phyloP scores from a whole-genome alignment of 2,888 invertebrate species.

The Tetragnatha montana region DNA sequence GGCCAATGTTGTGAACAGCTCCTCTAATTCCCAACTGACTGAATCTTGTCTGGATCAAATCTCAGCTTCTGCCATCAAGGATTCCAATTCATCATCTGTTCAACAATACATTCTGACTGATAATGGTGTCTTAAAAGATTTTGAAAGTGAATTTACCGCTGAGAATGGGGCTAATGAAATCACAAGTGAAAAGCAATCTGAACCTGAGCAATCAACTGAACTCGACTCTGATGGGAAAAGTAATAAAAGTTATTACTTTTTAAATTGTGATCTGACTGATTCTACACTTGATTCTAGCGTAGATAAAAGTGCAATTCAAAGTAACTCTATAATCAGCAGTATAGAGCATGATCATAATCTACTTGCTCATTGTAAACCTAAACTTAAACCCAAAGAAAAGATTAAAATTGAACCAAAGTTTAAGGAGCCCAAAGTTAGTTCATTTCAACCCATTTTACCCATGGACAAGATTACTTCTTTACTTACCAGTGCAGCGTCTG shows the following conservation, averaged over 20 bases:
- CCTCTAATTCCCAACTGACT: not conserved
- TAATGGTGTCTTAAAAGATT: conserved; percentile 25
- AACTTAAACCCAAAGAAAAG: not conserved
- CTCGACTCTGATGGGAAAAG: not conserved
- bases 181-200: not conserved
- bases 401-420: not conserved
- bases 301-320: conserved; percentile 1
- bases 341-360: conserved; percentile 49
- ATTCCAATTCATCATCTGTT: not conserved
- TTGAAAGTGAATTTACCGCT: conserved; percentile 1
- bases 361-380: conserved; percentile 23
- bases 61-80: not conserved
- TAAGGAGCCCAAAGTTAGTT: not conserved
- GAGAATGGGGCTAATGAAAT: conserved; percentile 4
- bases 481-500: conserved; percentile 15
- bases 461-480: conserved; percentile 17
- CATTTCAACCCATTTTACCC: conserved; percentile 41
- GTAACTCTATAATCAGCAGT: conserved; percentile 24
- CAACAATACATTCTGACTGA: conserved; percentile 17
- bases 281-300: conserved; percentile 12
- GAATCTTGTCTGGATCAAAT: not conserved
- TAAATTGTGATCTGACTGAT: conserved; percentile 35
- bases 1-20: conserved; percentile 23
- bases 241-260: conserved; percentile 16
- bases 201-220: not conserved